phyloP scores from a whole-genome alignment of 2,113 vertebrate species.

The Labrus mixtus region DNA sequence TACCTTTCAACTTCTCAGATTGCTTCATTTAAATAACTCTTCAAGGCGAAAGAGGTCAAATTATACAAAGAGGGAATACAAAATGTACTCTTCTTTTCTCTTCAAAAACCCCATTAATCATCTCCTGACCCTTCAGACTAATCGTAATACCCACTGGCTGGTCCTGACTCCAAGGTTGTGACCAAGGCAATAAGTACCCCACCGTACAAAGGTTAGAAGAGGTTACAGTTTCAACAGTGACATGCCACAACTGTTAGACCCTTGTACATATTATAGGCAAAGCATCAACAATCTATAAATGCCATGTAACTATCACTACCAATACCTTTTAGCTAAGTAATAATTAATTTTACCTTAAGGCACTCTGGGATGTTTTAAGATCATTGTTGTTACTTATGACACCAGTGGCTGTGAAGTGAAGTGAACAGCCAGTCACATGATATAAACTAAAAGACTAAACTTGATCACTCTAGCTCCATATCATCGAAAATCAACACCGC shows the following conservation, averaged over 20 bases:
- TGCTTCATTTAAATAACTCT: background rate
- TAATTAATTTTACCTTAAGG: background rate
- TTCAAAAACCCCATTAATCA: background rate
- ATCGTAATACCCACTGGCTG: background rate
- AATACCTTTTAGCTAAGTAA: background rate
- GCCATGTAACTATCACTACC: background rate
- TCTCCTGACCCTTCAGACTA: background rate
- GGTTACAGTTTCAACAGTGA: too few relatives aligned
- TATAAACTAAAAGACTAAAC: too few relatives aligned
- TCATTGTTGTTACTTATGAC: too few relatives aligned
- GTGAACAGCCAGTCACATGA: too few relatives aligned
- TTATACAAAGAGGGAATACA: background rate
- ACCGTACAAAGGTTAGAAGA: too few relatives aligned
- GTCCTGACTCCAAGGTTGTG: background rate
- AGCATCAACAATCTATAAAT: background rate
- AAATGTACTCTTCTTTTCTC: background rate
- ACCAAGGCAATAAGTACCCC: background rate
- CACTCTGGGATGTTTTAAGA: too few relatives aligned
- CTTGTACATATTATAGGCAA: background rate
- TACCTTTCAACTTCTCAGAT: background rate
- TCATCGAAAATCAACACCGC: too few relatives aligned
- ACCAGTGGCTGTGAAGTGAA: too few relatives aligned
- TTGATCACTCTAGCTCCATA: too few relatives aligned
- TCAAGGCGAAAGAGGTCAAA: background rate
- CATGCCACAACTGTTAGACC: too few relatives aligned